Evolutionary conservation across 2,888 invertebrate genomes (phyloP).

Genomic region (Drosophila fulvimacula): DNA sequence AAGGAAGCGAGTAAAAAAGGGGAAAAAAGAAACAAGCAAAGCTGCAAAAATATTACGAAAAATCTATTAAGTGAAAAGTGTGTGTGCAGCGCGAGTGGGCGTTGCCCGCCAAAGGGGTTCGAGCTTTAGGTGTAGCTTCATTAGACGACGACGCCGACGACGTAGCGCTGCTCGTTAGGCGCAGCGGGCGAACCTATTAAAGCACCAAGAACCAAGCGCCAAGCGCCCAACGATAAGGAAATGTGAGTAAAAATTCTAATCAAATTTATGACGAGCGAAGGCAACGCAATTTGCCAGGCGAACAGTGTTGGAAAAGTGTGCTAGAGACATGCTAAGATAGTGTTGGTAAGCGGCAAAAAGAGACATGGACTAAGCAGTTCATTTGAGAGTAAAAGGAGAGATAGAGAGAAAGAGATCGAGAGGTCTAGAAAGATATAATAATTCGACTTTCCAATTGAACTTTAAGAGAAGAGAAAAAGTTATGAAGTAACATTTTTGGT

Average conservation of each 20-base stretch:
- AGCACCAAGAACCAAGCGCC: slow-evolving; percentile 7
- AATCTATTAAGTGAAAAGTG: slow-evolving; percentile 63
- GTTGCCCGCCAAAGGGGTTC: not conserved
- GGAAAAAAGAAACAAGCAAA: not conserved
- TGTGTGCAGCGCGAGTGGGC: slow-evolving; percentile 40
- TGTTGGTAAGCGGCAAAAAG: not conserved
- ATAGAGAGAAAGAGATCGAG: no score
- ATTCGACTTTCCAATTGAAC: not conserved
- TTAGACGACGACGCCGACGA: slow-evolving; percentile 16
- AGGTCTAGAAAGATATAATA: no score
- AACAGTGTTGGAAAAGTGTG: slow-evolving; percentile 20
- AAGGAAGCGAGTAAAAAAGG: slow-evolving; percentile 3
- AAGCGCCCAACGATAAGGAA: not conserved
- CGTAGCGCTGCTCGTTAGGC: slow-evolving; percentile 32
- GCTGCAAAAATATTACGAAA: slow-evolving; percentile 47
- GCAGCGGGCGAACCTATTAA: slow-evolving; percentile 16
- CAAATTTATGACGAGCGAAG: slow-evolving; percentile 10
- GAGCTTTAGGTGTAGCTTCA: slow-evolving; percentile 12
- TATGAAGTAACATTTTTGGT: not conserved
- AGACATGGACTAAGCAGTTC: not conserved
- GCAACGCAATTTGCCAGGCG: slow-evolving; percentile 2
- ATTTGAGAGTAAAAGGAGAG: not conserved
- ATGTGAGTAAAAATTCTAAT: slow-evolving; percentile 2
- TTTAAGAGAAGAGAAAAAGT: no score
- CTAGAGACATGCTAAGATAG: not conserved